Percentiles rank a stretch among this genome's conserved stretches.
These are phyloP conservation scores for Candoia aspera DNA, from an alignment of 2,113 vertebrate species.

Conservation along the genomic window DNA sequence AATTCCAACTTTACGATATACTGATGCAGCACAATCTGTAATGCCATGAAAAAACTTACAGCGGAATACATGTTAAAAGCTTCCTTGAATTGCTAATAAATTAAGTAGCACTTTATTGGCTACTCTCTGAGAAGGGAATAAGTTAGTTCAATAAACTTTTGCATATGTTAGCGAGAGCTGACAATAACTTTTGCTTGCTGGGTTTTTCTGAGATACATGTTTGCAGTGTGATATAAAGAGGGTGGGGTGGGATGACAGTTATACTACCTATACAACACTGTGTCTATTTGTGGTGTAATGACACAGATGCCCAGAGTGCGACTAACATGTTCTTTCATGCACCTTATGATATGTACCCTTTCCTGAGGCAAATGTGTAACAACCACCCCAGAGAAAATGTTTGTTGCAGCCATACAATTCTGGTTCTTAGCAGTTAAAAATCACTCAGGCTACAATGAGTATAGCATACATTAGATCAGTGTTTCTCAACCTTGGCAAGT, in stretches of 20 bases:
- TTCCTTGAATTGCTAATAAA: slow-evolving; percentile 10
- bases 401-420: background rate
- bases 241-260: background rate
- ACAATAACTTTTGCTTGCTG: slow-evolving; percentile 42
- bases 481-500: slow-evolving; percentile 1
- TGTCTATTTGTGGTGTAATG: background rate
- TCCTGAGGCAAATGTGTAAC: background rate
- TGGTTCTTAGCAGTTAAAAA: slow-evolving; percentile 45
- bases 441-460: slow-evolving; percentile 43
- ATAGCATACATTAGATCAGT: slow-evolving; percentile 29
- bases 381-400: background rate
- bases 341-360: background rate
- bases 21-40: slow-evolving; percentile 53
- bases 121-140: slow-evolving; percentile 26
- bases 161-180: slow-evolving; percentile 12
- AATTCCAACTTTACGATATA: slow-evolving; percentile 27
- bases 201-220: slow-evolving; percentile 6
- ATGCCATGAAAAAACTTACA: slow-evolving; percentile 21
- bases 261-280: background rate
- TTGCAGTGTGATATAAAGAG: background rate
- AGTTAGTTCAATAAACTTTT: background rate
- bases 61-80: slow-evolving; percentile 32
- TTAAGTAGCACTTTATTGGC: background rate
- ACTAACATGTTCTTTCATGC: background rate
- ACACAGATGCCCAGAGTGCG: background rate